Percentiles rank a stretch among this genome's conserved stretches.
Conservation (phyloP, 23 tunicate genomes). For the Trididemnum nubilum region DNA sequence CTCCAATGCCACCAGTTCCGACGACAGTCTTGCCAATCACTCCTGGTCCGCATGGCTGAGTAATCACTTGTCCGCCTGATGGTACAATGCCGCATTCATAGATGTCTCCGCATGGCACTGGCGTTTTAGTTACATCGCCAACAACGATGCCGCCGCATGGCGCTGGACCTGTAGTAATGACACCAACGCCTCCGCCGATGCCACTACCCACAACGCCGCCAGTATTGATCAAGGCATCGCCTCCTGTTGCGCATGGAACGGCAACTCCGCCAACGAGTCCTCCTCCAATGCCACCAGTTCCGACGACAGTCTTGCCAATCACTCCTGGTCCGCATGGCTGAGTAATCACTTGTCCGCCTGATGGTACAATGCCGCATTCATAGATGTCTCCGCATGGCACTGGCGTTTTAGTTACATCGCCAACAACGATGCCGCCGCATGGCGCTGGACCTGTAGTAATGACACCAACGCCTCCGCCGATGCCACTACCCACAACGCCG, state of each 20-base stretch:
- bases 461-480: neutral
- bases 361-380: slow-evolving; percentile 1
- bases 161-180: neutral
- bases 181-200: neutral
- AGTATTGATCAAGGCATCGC: neutral
- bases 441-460: neutral
- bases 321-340: slow-evolving; percentile 4
- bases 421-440: slow-evolving; percentile 4
- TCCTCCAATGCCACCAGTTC: neutral
- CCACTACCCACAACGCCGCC: neutral
- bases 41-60: slow-evolving; percentile 4
- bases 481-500: neutral
- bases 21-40: neutral
- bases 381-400: slow-evolving; percentile 3
- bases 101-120: slow-evolving; percentile 1
- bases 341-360: neutral
- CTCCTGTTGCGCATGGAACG: neutral
- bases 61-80: neutral
- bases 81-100: slow-evolving; percentile 1
- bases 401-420: neutral
- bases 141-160: slow-evolving; percentile 4
- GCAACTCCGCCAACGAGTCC: neutral
- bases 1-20: neutral
- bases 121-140: neutral
- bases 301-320: neutral